Evolutionary conservation across 1,140 invertebrate genomes (phyloP).

Genomic region (Pseudomyrmex concolor): DNA sequence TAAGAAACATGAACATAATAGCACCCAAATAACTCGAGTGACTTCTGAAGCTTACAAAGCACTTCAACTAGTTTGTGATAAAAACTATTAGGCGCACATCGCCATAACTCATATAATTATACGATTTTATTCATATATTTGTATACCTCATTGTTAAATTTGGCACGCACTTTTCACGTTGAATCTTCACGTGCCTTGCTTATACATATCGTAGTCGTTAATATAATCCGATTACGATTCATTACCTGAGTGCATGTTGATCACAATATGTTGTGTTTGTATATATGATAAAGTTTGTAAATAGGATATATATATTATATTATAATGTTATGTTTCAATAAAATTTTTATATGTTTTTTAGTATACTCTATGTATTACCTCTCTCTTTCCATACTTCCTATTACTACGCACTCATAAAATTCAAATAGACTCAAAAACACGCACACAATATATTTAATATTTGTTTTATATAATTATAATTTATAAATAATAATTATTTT

Average conservation of each 20-base stretch:
- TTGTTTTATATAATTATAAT: too few species aligned
- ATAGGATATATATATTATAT: conserved; percentile 49
- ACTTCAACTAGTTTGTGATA: conserved; percentile 33
- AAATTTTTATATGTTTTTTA: conserved; percentile 58
- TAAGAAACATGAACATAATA: neutral
- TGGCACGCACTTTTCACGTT: conserved; percentile 3
- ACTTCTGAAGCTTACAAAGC: neutral
- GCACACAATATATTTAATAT: too few species aligned
- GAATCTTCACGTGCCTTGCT: conserved; percentile 31
- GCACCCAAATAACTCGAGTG: neutral
- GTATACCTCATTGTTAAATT: conserved; percentile 32
- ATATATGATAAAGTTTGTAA: conserved; percentile 65
- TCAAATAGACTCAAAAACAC: too few species aligned
- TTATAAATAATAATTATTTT: too few species aligned
- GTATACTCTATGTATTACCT: neutral
- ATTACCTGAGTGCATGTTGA: conserved; percentile 18
- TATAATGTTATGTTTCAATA: conserved; percentile 61
- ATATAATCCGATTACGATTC: conserved; percentile 26
- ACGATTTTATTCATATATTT: neutral
- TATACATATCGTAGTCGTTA: conserved; percentile 1
- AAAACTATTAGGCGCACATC: conserved; percentile 15
- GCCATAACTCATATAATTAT: conserved; percentile 13
- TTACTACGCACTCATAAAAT: too few species aligned
- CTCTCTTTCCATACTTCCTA: too few species aligned
- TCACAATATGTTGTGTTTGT: conserved; percentile 53